These are phyloP conservation scores for Brachyalestes nurse DNA, from an alignment of 2,797 vertebrate genomes.

Conservation along the genomic window DNA sequence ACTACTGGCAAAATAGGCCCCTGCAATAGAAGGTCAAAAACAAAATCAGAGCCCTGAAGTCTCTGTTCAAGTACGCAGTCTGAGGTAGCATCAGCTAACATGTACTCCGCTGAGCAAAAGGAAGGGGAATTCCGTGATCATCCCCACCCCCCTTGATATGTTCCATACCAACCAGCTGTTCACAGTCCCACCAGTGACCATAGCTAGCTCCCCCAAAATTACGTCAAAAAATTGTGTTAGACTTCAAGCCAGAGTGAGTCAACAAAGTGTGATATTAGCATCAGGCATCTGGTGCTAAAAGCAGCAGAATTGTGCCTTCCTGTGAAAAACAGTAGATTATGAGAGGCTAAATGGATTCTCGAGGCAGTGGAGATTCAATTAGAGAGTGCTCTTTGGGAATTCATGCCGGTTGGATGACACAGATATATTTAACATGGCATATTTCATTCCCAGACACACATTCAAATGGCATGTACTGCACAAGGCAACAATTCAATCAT, in stretches of 20 bases:
- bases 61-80: not conserved
- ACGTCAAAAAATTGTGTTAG: not conserved
- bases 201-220: constrained; percentile 2
- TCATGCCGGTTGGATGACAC: not conserved
- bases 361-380: constrained; percentile 14
- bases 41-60: not conserved
- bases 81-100: not conserved
- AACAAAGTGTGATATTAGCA: constrained; percentile 21
- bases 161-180: constrained; percentile 28
- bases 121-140: constrained; percentile 30
- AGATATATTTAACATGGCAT: constrained; percentile 21
- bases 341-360: constrained; percentile 8
- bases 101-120: not conserved
- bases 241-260: not conserved
- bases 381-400: not conserved
- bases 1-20: not conserved
- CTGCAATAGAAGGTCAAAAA: not conserved
- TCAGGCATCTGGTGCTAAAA: constrained; percentile 23
- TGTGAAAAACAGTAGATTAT: constrained; percentile 9
- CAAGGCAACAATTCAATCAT: constrained; percentile 4
- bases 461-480: not conserved
- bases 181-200: not conserved
- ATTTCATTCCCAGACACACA: not conserved
- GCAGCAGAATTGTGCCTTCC: constrained; percentile 19
- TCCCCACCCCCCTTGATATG: constrained; percentile 19